Evolutionary conservation across 2,797 vertebrate species (phyloP), one percentile per base, ranked within the genome.

Genomic region (Sebastes minor): DNA sequence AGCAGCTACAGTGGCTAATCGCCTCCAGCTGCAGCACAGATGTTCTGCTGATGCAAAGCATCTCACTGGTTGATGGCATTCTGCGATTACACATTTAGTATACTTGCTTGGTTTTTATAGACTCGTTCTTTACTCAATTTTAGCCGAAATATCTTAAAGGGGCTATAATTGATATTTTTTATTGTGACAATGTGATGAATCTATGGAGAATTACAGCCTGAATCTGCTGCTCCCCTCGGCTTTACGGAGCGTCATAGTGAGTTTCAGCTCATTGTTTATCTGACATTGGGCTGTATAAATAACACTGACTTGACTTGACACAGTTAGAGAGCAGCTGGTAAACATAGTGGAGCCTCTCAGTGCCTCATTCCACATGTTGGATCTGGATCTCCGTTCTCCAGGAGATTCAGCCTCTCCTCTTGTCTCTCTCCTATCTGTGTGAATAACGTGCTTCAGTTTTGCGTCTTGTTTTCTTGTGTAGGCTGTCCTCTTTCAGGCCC

Each of bases 1-100:
- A 27, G 27, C 33, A 30, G 67, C 28, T 55, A 70, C 49, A 30
- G 9, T 10, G 13, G 64, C 20, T 2, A 2, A 10, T 18, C 1
- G 25, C 56, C 56, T 7, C 13, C 68, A 35, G 70, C 67, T 49
- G 42, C 74, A 18, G 59, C 27, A n/a, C 64, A 63, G 38, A 65
- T 65, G 78, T 77, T 82, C 27, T 61, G 66, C 57, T 84, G 81
- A 81, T 76, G 67, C 74, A 76, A 76, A 62, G 18, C 52, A 42
- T 18, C 63, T 25, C 63, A 5, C 14, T 18, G 61, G 20, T 8
- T 14, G 4, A 63, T 23, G 32, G 22, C 32, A 35, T 22, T 8
- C 59, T 61, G 30, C 2, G 14, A 18, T 60, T 59, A 59, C 25
- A 28, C 25, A 18, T 56, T 56, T 25, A 56, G 5, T 3, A 6